phyloP scores from a whole-genome alignment of 2,113 vertebrate species.

The Clarias macrocephalus region DNA sequence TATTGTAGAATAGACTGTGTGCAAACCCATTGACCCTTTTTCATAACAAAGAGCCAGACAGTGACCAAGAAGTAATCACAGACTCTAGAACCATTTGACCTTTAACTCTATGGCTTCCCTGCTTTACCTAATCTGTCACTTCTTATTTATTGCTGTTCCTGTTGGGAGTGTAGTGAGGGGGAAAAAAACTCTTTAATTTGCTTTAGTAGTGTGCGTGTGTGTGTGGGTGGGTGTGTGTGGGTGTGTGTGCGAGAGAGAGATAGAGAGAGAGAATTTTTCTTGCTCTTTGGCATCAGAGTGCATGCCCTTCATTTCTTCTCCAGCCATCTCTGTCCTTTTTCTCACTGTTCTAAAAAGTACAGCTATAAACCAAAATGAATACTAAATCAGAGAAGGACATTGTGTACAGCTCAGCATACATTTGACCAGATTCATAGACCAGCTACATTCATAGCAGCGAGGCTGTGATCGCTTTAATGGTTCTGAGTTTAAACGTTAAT shows the following conservation, averaged over 20 bases:
- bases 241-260: background rate
- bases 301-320: background rate
- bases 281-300: background rate
- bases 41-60: conserved; percentile 34
- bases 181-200: background rate
- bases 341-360: background rate
- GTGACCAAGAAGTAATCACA: conserved; percentile 23
- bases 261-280: background rate
- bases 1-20: conserved; percentile 30
- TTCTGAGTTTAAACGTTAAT: background rate
- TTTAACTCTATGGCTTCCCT: background rate
- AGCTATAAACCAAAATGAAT: background rate
- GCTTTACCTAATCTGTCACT: background rate
- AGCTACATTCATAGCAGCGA: background rate
- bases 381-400: background rate
- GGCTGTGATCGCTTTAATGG: background rate
- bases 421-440: background rate
- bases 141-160: conserved; percentile 19
- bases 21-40: conserved; percentile 23
- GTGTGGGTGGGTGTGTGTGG: background rate
- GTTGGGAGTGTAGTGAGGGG: background rate
- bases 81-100: conserved; percentile 11
- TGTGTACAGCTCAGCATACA: background rate
- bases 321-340: background rate
- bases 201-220: background rate